These are phyloP conservation scores for Cynoglossus semilaevis DNA, from an alignment of 2,113 vertebrate species.

Conservation along the genomic window DNA sequence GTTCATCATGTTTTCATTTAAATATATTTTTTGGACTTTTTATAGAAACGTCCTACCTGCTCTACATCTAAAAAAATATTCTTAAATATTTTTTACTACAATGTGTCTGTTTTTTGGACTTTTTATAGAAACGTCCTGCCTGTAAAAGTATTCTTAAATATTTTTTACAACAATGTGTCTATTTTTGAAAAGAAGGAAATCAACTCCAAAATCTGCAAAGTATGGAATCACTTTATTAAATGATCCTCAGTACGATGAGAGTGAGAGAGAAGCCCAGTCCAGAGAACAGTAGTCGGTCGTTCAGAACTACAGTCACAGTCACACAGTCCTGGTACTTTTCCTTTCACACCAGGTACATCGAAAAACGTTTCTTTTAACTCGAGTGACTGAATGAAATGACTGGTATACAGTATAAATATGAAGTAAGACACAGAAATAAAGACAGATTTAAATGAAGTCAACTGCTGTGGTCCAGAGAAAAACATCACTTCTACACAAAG, in stretches of 20 bases:
- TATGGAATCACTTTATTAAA: constrained; percentile 63
- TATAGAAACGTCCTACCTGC: neutral
- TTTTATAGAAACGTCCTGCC: neutral
- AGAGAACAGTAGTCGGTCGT: constrained; percentile 66
- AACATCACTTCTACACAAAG: neutral
- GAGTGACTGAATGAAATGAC: too few species aligned
- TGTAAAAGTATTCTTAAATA: neutral
- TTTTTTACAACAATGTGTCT: too few species aligned
- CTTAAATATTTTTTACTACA: too few species aligned
- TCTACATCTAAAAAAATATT: neutral
- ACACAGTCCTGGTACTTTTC: too few species aligned
- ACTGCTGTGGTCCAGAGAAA: too few species aligned
- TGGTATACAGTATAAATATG: too few species aligned
- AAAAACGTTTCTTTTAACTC: too few species aligned
- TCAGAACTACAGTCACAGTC: constrained; percentile 7
- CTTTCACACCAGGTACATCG: too few species aligned
- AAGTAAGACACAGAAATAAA: too few species aligned
- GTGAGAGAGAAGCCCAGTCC: constrained; percentile 40
- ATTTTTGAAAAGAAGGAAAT: neutral
- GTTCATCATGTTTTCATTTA: neutral
- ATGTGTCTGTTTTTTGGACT: too few species aligned
- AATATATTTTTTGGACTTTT: neutral
- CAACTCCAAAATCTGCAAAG: constrained; percentile 15
- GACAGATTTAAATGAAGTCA: too few species aligned
- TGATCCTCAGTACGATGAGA: constrained; percentile 24